These are phyloP conservation scores for Synergus umbraculus DNA, from an alignment of 2,888 invertebrate genomes.

Conservation along the genomic window DNA sequence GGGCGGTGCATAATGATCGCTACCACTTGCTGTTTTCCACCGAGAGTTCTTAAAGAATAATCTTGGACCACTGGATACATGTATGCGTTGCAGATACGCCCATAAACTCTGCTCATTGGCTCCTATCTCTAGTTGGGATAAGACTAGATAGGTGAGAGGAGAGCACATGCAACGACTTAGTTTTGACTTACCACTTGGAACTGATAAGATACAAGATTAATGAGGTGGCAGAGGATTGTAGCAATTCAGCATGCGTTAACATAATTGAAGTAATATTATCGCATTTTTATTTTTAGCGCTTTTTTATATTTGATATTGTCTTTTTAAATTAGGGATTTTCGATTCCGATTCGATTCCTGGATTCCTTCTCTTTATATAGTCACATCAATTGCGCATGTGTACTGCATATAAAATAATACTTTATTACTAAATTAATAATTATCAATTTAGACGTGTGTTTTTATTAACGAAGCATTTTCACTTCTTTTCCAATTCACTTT, in stretches of 20 bases:
- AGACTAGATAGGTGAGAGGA: background rate
- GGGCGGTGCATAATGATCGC: conserved; percentile 63
- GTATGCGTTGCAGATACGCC: conserved; percentile 43
- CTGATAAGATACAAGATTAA: background rate
- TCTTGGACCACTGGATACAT: background rate
- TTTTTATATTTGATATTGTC: too few relatives aligned
- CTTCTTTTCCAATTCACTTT: too few relatives aligned
- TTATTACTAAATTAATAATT: too few relatives aligned
- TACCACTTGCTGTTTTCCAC: conserved; percentile 52
- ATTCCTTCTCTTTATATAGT: too few relatives aligned
- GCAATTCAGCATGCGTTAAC: background rate
- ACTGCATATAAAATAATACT: too few relatives aligned
- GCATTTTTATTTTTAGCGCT: too few relatives aligned
- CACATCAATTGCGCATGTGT: too few relatives aligned
- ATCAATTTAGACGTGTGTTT: too few relatives aligned
- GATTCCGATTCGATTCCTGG: too few relatives aligned
- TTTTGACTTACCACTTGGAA: background rate
- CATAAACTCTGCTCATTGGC: conserved; percentile 50
- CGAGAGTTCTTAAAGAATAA: background rate
- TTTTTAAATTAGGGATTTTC: too few relatives aligned
- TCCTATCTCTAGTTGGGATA: background rate
- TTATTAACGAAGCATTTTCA: too few relatives aligned
- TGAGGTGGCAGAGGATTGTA: background rate
- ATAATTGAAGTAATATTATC: too few relatives aligned
- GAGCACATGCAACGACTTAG: background rate